These are phyloP conservation scores for Pseudomyrmex concolor DNA, from an alignment of 1,140 invertebrate genomes.

Conservation along the genomic window DNA sequence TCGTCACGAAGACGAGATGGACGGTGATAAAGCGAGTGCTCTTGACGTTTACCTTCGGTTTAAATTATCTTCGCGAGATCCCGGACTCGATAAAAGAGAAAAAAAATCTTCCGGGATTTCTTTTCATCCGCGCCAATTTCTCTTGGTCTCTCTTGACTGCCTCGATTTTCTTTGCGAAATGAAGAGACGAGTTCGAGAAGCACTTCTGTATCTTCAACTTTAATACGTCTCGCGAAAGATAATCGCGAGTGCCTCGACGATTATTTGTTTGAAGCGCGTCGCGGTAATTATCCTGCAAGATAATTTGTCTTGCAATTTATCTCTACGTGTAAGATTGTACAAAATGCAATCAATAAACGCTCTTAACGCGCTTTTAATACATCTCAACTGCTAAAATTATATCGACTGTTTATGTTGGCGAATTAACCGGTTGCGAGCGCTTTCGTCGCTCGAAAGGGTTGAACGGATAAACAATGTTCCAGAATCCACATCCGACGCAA, in stretches of 20 bases:
- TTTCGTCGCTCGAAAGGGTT: slow-evolving; percentile 26
- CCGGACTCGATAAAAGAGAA: not conserved
- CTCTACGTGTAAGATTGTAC: too few relatives aligned
- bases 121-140: slow-evolving; percentile 47
- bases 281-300: not conserved
- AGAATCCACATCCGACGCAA: slow-evolving; percentile 22
- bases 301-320: not conserved
- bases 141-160: slow-evolving; percentile 36
- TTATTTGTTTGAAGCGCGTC: not conserved
- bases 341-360: too few relatives aligned
- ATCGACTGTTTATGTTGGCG: too few relatives aligned
- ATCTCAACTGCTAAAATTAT: too few relatives aligned
- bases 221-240: slow-evolving; percentile 8
- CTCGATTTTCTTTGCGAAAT: slow-evolving; percentile 24
- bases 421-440: not conserved
- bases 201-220: slow-evolving; percentile 10
- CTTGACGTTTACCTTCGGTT: slow-evolving; percentile 72
- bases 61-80: slow-evolving; percentile 61
- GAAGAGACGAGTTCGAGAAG: not conserved
- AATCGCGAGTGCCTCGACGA: slow-evolving; percentile 12
- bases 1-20: slow-evolving; percentile 57
- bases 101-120: not conserved
- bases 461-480: slow-evolving; percentile 32
- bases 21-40: slow-evolving; percentile 67
- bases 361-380: too few relatives aligned